A percentile compares a stretch with the other conserved stretches of the same genome.
These are phyloP conservation scores for Plagiodera versicolora DNA, from an alignment of 2,888 invertebrate genomes.

Conservation along the genomic window DNA sequence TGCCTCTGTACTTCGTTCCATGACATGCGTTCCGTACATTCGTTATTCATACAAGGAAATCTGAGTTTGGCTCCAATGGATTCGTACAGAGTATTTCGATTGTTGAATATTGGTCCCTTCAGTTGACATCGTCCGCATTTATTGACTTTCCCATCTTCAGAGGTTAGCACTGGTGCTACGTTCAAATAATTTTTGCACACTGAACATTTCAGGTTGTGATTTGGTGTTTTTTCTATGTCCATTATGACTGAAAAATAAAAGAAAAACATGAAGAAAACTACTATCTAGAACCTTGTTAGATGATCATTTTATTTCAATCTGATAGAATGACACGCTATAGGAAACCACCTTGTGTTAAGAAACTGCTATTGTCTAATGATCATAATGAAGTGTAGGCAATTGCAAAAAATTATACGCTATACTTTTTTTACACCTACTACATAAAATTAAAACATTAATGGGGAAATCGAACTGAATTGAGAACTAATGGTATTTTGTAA, in stretches of 20 bases:
- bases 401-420: too few species aligned
- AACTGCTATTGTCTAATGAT: too few species aligned
- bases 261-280: too few species aligned
- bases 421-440: too few species aligned
- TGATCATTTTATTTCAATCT: too few species aligned
- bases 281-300: neutral
- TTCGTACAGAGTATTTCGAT: slow-evolving; percentile 31
- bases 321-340: too few species aligned
- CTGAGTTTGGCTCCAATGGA: slow-evolving; percentile 29
- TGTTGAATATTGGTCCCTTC: slow-evolving; percentile 21
- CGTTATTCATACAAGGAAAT: slow-evolving; percentile 28
- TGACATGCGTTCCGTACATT: slow-evolving; percentile 22
- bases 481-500: too few species aligned
- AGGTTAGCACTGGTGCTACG: slow-evolving; percentile 29
- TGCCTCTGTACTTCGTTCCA: slow-evolving; percentile 29
- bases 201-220: slow-evolving; percentile 27
- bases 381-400: too few species aligned
- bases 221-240: slow-evolving; percentile 25
- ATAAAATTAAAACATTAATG: too few species aligned
- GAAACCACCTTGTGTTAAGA: too few species aligned
- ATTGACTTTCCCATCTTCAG: slow-evolving; percentile 29
- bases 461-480: too few species aligned
- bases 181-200: slow-evolving; percentile 33
- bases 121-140: slow-evolving; percentile 31
- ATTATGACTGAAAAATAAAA: too few species aligned